Evolutionary conservation across 1,140 invertebrate species (phyloP).

Genomic region (Lycorma delicatula): DNA sequence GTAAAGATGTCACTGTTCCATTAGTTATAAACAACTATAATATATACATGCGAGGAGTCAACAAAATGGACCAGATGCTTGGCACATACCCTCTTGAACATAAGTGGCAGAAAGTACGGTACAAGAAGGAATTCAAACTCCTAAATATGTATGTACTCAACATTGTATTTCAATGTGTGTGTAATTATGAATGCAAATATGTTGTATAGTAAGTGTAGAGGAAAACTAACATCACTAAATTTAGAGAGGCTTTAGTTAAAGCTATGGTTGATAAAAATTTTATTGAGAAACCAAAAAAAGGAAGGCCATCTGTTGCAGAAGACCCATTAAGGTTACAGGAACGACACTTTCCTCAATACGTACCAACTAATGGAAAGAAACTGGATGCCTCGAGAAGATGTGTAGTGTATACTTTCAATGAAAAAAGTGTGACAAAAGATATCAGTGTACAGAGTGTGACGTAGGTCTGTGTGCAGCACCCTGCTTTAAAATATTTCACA

Average conservation of each 20-base stretch:
- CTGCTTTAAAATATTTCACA: slow-evolving; percentile 10
- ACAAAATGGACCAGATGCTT: too few relatives aligned
- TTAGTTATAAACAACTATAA: too few relatives aligned
- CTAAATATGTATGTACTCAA: slow-evolving; percentile 14
- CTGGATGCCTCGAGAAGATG: background rate
- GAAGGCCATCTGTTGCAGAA: slow-evolving; percentile 7
- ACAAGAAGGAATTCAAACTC: slow-evolving; percentile 14
- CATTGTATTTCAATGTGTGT: too few relatives aligned
- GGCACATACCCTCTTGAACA: too few relatives aligned
- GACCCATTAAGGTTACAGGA: background rate
- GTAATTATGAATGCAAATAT: slow-evolving; percentile 15
- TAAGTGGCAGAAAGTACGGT: slow-evolving; percentile 12
- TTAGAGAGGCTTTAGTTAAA: slow-evolving; percentile 7
- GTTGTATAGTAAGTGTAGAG: background rate
- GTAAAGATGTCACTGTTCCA: too few relatives aligned
- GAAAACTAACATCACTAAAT: slow-evolving; percentile 2
- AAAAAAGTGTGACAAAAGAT: background rate
- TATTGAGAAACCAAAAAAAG: slow-evolving; percentile 8
- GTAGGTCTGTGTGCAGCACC: slow-evolving; percentile 8
- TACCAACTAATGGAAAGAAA: slow-evolving; percentile 5
- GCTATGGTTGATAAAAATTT: background rate
- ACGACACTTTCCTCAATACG: slow-evolving; percentile 6
- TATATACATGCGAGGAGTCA: too few relatives aligned
- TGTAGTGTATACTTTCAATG: background rate
- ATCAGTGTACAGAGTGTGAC: slow-evolving; percentile 8